A percentile compares a stretch with the other conserved stretches of the same genome.
These are phyloP conservation scores for Leucophora obtusa DNA, from an alignment of 2,888 invertebrate genomes.

Conservation along the genomic window DNA sequence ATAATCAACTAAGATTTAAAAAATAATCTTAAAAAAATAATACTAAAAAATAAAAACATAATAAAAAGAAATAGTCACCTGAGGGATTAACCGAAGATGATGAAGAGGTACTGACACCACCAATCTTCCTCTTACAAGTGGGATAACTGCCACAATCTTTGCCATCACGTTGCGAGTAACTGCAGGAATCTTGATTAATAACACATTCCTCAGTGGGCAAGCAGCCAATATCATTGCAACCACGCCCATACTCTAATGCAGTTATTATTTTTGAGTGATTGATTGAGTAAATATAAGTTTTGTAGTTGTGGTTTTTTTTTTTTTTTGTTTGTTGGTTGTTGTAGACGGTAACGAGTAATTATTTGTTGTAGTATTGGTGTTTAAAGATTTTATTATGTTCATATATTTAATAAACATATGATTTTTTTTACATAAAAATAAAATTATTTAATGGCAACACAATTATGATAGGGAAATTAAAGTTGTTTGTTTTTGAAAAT, in stretches of 20 bases:
- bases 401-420: not conserved
- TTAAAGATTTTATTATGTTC: conserved; percentile 35
- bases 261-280: conserved; percentile 23
- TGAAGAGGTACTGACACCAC: conserved; percentile 68
- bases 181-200: conserved; percentile 83
- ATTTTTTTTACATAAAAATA: conserved; percentile 26
- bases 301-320: conserved; percentile 37
- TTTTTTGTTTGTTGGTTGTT: conserved; percentile 41
- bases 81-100: conserved; percentile 75
- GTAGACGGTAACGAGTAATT: too few relatives aligned
- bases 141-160: conserved; percentile 84
- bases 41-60: conserved; percentile 35
- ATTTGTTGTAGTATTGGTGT: conserved; percentile 20
- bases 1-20: conserved; percentile 23
- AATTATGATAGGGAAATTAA: conserved; percentile 44
- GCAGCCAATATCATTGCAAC: conserved; percentile 89
- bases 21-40: too few relatives aligned
- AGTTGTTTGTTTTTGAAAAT: conserved; percentile 45
- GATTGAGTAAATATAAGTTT: conserved; percentile 6
- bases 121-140: conserved; percentile 81
- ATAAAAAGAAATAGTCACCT: conserved; percentile 74
- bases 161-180: conserved; percentile 80
- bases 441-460: conserved; percentile 59
- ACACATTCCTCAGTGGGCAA: conserved; percentile 85
- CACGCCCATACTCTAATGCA: conserved; percentile 86